Conservation (phyloP, 1,140 invertebrate species). For the Nasonia longicornis region DNA sequence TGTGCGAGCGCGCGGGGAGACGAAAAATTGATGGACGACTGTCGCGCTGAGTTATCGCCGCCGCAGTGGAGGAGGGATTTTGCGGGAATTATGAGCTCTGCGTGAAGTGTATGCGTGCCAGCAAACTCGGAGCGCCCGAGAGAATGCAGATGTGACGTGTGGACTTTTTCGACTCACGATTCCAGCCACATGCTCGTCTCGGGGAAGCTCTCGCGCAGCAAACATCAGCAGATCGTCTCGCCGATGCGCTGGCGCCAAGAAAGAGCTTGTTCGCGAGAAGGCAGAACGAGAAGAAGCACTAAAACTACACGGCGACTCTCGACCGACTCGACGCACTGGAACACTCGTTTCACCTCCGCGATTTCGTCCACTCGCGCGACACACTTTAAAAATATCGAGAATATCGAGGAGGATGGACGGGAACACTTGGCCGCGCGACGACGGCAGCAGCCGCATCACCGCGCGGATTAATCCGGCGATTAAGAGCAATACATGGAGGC, state of each 20-base stretch:
- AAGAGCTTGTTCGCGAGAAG: neutral
- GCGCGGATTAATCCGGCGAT: slow-evolving; percentile 37
- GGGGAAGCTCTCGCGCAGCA: no score
- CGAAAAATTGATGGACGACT: slow-evolving; percentile 5
- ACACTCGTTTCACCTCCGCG: neutral
- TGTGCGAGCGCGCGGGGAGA: neutral
- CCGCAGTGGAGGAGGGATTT: neutral
- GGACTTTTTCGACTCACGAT: no score
- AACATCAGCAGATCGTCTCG: neutral
- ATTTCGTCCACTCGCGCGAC: neutral
- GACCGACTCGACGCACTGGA: neutral
- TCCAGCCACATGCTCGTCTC: no score
- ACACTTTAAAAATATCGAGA: neutral
- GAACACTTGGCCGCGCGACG: neutral
- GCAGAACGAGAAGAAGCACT: neutral
- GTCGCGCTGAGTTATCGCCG: no score
- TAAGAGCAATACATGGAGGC: slow-evolving; percentile 33
- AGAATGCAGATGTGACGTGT: no score
- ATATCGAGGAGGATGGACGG: no score
- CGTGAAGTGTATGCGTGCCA: neutral
- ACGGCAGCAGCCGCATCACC: no score
- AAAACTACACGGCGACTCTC: neutral
- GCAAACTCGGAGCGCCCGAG: neutral
- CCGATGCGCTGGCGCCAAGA: neutral
- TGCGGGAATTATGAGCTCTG: neutral